These are phyloP conservation scores for Cherax quadricarinatus DNA, from an alignment of 1,140 invertebrate genomes.

Conservation along the genomic window DNA sequence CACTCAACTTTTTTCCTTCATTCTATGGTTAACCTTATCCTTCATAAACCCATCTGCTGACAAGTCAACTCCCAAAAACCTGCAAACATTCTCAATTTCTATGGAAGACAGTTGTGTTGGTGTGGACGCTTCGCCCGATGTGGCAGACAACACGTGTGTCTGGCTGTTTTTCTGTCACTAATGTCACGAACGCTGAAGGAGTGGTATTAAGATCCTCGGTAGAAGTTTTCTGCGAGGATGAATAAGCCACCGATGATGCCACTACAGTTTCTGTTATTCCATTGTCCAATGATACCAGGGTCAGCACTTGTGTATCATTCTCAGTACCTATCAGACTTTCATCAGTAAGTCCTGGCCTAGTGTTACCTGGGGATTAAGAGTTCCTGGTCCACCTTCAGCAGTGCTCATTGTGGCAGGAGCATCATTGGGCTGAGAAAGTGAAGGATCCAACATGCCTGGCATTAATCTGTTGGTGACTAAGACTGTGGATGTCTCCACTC, in stretches of 20 bases:
- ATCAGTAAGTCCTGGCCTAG: not conserved
- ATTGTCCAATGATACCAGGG: not conserved
- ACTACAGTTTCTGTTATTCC: not conserved
- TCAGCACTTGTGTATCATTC: not conserved
- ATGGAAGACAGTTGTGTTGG: not conserved
- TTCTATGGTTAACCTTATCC: too few species aligned
- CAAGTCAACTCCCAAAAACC: too few species aligned
- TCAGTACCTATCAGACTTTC: not conserved
- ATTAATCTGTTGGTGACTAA: not conserved
- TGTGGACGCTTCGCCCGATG: not conserved
- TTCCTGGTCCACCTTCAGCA: not conserved
- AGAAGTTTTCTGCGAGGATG: not conserved
- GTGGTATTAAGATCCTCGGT: not conserved
- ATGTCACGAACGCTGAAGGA: not conserved
- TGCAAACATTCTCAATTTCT: too few species aligned
- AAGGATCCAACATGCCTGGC: not conserved
- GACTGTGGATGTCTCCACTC: conserved; percentile 13
- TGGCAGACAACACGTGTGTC: too few species aligned
- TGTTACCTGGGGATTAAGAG: not conserved
- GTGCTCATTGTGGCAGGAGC: not conserved
- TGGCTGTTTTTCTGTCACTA: not conserved
- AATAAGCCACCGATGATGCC: not conserved
- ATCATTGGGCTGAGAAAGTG: not conserved
- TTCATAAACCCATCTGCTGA: too few species aligned
- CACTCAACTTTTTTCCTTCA: too few species aligned